These are phyloP conservation scores for Dromiciops gliroides DNA, from an alignment of 2,113 vertebrate genomes.

Conservation along the genomic window DNA sequence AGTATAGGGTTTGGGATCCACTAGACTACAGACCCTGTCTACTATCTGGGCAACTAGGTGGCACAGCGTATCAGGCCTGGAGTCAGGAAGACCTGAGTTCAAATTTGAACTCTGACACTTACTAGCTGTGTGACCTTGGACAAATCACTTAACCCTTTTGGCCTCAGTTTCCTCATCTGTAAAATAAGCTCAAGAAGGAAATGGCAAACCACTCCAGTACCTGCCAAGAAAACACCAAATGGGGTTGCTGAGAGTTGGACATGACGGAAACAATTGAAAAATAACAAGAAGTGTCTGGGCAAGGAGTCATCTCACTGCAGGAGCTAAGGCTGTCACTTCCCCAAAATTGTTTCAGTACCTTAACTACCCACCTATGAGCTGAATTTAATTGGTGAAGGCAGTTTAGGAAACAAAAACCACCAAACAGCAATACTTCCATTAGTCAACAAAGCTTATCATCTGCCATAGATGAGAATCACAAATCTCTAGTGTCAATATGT, in stretches of 20 bases:
- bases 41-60: not conserved
- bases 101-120: not conserved
- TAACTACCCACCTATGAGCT: not conserved
- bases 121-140: not conserved
- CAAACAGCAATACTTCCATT: not conserved
- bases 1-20: not conserved
- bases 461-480: constrained; percentile 7
- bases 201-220: not conserved
- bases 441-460: not conserved
- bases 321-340: not conserved
- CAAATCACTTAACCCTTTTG: not conserved
- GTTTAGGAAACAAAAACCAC: not conserved
- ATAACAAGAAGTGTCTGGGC: not conserved
- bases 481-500: not conserved
- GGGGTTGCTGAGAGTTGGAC: not conserved
- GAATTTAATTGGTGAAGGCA: constrained; percentile 21
- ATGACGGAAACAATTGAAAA: not conserved
- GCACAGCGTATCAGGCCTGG: not conserved
- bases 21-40: not conserved
- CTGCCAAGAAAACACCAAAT: not conserved
- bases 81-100: not conserved
- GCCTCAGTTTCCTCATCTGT: not conserved
- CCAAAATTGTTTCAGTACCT: not conserved
- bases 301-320: not conserved
- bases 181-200: not conserved